A percentile compares a stretch with the other conserved stretches of the same genome.
phyloP scores from a whole-genome alignment of 2,113 vertebrate genomes.

The Ptyas mucosa region DNA sequence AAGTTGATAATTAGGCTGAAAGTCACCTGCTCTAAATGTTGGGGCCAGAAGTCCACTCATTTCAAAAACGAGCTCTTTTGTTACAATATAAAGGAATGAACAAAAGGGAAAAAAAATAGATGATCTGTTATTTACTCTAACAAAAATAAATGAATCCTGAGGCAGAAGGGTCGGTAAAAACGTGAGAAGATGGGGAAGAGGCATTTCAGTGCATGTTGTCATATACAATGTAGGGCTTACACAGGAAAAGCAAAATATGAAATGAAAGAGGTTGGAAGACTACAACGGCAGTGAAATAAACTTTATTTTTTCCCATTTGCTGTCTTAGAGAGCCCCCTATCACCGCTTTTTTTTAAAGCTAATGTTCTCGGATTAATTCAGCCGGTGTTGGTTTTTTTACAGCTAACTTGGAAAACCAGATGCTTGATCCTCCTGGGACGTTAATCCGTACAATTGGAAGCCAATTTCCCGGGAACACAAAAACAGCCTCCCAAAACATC shows the following conservation, averaged over 20 bases:
- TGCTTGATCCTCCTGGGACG: not conserved
- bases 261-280: constrained; percentile 11
- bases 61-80: constrained; percentile 16
- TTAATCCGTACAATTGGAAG: not conserved
- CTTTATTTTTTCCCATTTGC: constrained; percentile 28
- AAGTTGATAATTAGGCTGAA: constrained; percentile 44
- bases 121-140: constrained; percentile 47
- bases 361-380: constrained; percentile 26
- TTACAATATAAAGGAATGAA: not conserved
- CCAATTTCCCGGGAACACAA: not conserved
- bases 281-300: constrained; percentile 11
- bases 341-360: constrained; percentile 6
- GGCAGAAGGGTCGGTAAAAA: constrained; percentile 47
- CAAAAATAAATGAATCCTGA: constrained; percentile 47
- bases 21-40: constrained; percentile 28
- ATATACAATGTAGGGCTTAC: constrained; percentile 47
- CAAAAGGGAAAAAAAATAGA: not conserved
- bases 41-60: constrained; percentile 1
- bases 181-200: not conserved
- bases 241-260: constrained; percentile 41
- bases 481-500: not conserved
- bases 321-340: constrained; percentile 60
- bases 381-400: not conserved
- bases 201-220: constrained; percentile 56
- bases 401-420: not conserved